Base-by-base conservation (phyloP, 2,797 vertebrate genomes). In the Lutjanus argentimaculatus region DNA sequence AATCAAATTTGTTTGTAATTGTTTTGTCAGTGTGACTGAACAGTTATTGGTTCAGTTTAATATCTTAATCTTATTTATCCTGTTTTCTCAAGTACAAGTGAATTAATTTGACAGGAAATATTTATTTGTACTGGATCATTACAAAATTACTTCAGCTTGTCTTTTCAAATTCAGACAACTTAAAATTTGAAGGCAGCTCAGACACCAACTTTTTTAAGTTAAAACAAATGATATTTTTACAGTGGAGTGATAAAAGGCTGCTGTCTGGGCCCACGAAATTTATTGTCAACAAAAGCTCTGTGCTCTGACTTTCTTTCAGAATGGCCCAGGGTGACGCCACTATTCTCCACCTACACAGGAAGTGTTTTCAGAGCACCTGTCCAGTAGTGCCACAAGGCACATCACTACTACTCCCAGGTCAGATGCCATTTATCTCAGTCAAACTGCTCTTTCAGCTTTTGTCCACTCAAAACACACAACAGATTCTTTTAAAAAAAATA, bases 361-460 rank as follows among this genome's bases (percentile, higher is more conserved):
- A 91, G 81, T 86, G 86, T 92, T 88, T 80, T 82, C 25, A 79
- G 59, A 90, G 63, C 72, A 85, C 77, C 76, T 92, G 79, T 92
- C 89, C 87, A 80, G 86, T 56, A 77, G 75, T 64, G 88, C 93
- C 88, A 90, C 84, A 71, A 89, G 90, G 89, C 89, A 89, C 85
- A 85, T 93, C 88, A 87, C 72, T 89, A 88, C 75, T 64, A 56
- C 52, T 73, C 83, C 75, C 81, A 77, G 89, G 90, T 92, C 86
- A 78, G 0, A 0, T 84, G 80, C 86, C 85, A 89, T 93, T 92
- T 88, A 80, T 93, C 87, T 87, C 89, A 90, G 85, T 92, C 90
- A 76, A 83, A 74, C 76, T 62, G 72, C 75, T 84, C 49, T 72
- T 86, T 86, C 42, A 51, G 88, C 79, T 72, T 49, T 89, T 82